Evolutionary conservation across 1,140 invertebrate genomes (phyloP).

Genomic region (Nylanderia fulva): DNA sequence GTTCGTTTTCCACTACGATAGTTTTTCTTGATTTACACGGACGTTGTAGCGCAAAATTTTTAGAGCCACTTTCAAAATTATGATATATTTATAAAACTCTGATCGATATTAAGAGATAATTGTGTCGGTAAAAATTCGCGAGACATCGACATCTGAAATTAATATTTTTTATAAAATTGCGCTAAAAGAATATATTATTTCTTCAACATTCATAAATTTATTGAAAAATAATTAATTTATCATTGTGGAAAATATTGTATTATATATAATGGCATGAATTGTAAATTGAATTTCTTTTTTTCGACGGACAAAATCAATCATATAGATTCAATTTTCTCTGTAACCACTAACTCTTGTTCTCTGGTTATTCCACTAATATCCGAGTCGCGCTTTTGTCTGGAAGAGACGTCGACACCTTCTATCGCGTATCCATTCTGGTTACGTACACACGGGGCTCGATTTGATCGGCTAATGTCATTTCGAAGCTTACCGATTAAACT

Average conservation of each 20-base stretch:
- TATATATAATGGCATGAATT: neutral
- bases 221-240: neutral
- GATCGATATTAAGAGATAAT: neutral
- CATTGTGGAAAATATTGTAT: neutral
- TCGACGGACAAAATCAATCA: constrained; percentile 34
- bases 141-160: neutral
- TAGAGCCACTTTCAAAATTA: neutral
- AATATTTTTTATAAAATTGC: neutral
- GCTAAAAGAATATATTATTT: neutral
- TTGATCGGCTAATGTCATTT: constrained; percentile 67
- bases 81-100: neutral
- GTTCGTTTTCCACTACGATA: neutral
- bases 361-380: constrained; percentile 45
- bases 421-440: constrained; percentile 58
- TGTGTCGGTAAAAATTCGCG: neutral
- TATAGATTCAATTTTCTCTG: constrained; percentile 11
- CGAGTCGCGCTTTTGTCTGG: constrained; percentile 45
- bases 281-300: neutral
- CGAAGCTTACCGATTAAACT: constrained; percentile 64
- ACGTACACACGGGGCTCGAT: constrained; percentile 61
- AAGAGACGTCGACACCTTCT: constrained; percentile 62
- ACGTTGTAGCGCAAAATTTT: neutral
- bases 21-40: neutral
- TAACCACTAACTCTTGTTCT: neutral
- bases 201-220: neutral